Conservation (phyloP, 2,113 vertebrate species). For the Petrocephalus zakoni region DNA sequence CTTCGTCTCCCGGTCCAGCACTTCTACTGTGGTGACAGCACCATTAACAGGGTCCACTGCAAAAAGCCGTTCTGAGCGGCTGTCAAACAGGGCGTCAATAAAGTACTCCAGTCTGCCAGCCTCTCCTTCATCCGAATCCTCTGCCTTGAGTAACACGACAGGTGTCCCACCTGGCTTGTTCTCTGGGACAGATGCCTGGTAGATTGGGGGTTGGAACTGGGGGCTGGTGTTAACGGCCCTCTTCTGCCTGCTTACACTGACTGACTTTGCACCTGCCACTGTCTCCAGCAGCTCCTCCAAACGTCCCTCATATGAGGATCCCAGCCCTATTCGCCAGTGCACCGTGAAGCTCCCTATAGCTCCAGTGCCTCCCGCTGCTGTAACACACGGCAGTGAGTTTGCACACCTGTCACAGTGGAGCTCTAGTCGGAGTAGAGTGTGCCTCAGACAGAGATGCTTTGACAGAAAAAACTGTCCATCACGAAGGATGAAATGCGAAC, state of each 20-base stretch:
- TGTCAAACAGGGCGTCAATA: constrained; percentile 89
- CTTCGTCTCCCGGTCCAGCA: constrained; percentile 87
- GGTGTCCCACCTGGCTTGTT: constrained; percentile 74
- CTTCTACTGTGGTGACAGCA: constrained; percentile 67
- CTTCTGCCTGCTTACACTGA: constrained; percentile 55
- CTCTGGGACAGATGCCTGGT: constrained; percentile 84
- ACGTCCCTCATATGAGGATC: constrained; percentile 51
- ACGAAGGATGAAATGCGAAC: constrained; percentile 48
- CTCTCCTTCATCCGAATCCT: constrained; percentile 78
- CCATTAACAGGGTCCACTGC: constrained; percentile 64
- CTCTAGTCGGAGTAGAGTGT: constrained; percentile 44
- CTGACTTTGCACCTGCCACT: constrained; percentile 43
- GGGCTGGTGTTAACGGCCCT: constrained; percentile 77
- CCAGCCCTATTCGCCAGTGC: constrained; percentile 57
- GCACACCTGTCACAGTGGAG: constrained; percentile 51
- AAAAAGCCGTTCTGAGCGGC: constrained; percentile 78
- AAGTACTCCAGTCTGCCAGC: constrained; percentile 76
- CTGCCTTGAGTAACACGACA: constrained; percentile 70
- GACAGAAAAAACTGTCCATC: constrained; percentile 58
- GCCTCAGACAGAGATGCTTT: constrained; percentile 57
- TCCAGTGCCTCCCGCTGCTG: neutral
- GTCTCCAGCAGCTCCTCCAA: constrained; percentile 47
- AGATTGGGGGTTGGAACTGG: constrained; percentile 88
- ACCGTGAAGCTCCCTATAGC: constrained; percentile 34
- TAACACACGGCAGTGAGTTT: neutral